Percentiles rank a stretch among this genome's conserved stretches.
Conservation (phyloP, 1,140 invertebrate species). For the Ylistrum balloti region DNA sequence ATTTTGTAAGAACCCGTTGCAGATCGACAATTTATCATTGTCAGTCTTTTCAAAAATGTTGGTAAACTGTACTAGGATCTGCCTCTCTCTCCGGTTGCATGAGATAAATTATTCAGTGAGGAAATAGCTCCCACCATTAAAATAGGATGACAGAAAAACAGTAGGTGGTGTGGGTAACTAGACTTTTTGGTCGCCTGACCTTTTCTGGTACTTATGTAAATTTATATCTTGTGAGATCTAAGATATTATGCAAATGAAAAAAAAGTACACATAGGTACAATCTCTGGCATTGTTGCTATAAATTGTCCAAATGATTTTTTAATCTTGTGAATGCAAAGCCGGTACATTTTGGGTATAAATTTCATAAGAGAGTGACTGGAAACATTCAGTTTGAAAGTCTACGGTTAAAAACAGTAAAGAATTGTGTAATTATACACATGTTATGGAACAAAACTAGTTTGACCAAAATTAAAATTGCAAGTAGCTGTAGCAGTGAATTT, state of each 20-base stretch:
- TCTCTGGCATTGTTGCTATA: background rate
- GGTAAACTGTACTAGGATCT: background rate
- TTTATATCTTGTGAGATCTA: background rate
- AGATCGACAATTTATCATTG: background rate
- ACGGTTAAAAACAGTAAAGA: too few species aligned
- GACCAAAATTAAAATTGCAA: background rate
- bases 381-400: background rate
- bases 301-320: background rate
- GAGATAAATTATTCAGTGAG: background rate
- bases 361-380: background rate
- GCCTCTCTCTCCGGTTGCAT: conserved; percentile 9
- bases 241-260: background rate
- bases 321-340: background rate
- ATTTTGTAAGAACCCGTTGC: background rate
- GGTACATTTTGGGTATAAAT: background rate
- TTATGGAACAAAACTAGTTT: background rate
- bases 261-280: background rate
- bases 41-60: background rate
- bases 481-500: background rate
- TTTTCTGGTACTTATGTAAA: background rate
- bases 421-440: background rate
- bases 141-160: background rate
- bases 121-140: background rate
- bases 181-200: background rate
- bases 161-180: background rate